Conservation (phyloP, 1,140 invertebrate genomes). For the Odontomachus brunneus region DNA sequence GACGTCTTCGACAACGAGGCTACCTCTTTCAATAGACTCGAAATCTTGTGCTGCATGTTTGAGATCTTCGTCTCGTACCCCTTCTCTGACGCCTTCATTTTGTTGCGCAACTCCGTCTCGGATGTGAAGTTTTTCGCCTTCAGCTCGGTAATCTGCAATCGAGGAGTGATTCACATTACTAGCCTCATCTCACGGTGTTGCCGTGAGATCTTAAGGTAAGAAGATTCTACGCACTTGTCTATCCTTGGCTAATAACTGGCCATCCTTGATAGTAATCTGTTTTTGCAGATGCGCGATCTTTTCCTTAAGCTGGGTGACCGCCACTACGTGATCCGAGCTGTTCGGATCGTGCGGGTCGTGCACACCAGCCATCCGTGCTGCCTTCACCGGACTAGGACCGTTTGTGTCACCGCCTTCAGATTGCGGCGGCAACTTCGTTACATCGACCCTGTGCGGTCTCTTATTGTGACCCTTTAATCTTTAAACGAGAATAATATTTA, state of each 20-base stretch:
- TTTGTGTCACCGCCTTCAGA: conserved; percentile 81
- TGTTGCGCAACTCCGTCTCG: conserved; percentile 93
- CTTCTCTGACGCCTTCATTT: conserved; percentile 93
- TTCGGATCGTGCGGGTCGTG: conserved; percentile 90
- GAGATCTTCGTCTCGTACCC: conserved; percentile 93
- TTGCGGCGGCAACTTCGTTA: conserved; percentile 88
- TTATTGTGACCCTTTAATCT: conserved; percentile 90
- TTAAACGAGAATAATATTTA: conserved; percentile 57
- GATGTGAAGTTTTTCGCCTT: conserved; percentile 96
- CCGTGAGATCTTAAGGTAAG: too few relatives aligned
- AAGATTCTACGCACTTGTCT: conserved; percentile 90
- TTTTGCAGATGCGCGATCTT: conserved; percentile 97
- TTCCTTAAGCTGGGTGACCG: conserved; percentile 97
- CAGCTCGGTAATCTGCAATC: conserved; percentile 94
- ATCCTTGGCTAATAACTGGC: conserved; percentile 94
- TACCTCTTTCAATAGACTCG: conserved; percentile 92
- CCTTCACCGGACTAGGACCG: conserved; percentile 84
- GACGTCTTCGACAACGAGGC: conserved; percentile 92
- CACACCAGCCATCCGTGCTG: conserved; percentile 82
- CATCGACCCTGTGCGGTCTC: conserved; percentile 90
- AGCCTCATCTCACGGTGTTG: too few relatives aligned
- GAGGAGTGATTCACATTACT: background rate
- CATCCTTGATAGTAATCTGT: conserved; percentile 93
- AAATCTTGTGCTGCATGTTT: conserved; percentile 91
- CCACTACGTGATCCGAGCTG: conserved; percentile 96